Evolutionary conservation across 2,888 invertebrate species (phyloP).

Genomic region (Notodonta ziczac): DNA sequence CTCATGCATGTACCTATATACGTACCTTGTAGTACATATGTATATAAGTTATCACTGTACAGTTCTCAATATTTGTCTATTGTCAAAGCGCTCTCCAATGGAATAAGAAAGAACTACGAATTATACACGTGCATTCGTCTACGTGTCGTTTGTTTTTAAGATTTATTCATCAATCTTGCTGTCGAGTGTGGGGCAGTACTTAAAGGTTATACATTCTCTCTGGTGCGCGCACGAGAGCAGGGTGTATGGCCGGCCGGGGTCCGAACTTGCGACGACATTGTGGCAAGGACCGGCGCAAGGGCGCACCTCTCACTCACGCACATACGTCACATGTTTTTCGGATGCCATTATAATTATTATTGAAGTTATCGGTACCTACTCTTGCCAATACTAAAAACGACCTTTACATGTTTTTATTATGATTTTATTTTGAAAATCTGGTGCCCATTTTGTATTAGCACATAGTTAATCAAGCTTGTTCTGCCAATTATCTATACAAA

Average conservation of each 20-base stretch:
- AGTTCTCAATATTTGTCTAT: too few relatives aligned
- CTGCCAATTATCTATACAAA: too few relatives aligned
- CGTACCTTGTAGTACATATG: too few relatives aligned
- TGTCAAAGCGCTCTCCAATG: too few relatives aligned
- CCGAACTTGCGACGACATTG: slow-evolving; percentile 70
- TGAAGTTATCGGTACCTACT: slow-evolving; percentile 53
- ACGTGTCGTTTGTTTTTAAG: too few relatives aligned
- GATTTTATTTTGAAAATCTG: slow-evolving; percentile 17
- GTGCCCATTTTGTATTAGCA: slow-evolving; percentile 16
- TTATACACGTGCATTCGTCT: too few relatives aligned
- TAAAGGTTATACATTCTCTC: slow-evolving; percentile 71
- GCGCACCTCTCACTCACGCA: slow-evolving; percentile 78
- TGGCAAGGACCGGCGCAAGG: slow-evolving; percentile 72
- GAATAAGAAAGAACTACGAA: too few relatives aligned
- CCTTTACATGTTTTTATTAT: slow-evolving; percentile 17
- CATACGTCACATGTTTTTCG: slow-evolving; percentile 60
- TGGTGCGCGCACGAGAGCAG: slow-evolving; percentile 48
- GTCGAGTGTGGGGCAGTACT: slow-evolving; percentile 36
- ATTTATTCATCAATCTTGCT: slow-evolving; percentile 3
- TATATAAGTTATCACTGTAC: too few relatives aligned
- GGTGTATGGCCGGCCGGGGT: slow-evolving; percentile 57
- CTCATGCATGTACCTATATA: too few relatives aligned
- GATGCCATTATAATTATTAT: slow-evolving; percentile 65
- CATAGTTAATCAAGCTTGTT: slow-evolving; percentile 13
- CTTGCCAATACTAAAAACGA: slow-evolving; percentile 35